These are phyloP conservation scores for Axis porcinus DNA, from an alignment of 2,113 vertebrate genomes.

Conservation along the genomic window DNA sequence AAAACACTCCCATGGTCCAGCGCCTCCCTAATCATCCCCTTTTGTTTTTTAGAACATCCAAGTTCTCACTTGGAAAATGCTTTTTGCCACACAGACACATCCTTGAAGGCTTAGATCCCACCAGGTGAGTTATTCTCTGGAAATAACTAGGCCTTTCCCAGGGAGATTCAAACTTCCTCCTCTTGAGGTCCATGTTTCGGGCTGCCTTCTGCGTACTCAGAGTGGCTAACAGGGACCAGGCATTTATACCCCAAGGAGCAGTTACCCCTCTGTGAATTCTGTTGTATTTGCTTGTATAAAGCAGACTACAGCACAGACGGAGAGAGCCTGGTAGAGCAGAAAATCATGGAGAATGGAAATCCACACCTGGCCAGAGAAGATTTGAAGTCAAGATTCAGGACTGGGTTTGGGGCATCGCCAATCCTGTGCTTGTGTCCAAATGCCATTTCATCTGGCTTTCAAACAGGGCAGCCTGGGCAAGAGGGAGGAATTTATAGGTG, in stretches of 20 bases:
- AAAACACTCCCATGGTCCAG: slow-evolving; percentile 61
- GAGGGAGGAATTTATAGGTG: not conserved
- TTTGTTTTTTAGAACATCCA: slow-evolving; percentile 39
- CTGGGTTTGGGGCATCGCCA: not conserved
- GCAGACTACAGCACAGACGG: not conserved
- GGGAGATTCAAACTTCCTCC: not conserved
- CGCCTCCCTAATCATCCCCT: slow-evolving; percentile 61
- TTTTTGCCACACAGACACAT: not conserved
- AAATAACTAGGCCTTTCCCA: not conserved
- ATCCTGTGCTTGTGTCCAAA: not conserved
- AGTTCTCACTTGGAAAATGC: slow-evolving; percentile 51
- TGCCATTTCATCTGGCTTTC: not conserved
- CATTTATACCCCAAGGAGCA: not conserved
- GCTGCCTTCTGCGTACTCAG: not conserved
- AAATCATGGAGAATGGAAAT: not conserved
- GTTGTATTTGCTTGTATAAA: not conserved
- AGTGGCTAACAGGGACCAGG: not conserved
- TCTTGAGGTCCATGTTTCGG: not conserved
- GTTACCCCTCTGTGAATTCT: not conserved
- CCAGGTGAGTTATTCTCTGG: not conserved
- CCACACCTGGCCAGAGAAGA: not conserved
- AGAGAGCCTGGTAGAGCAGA: not conserved
- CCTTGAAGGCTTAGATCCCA: not conserved
- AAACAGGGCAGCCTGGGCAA: not conserved
- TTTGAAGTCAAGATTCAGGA: not conserved